Evolutionary conservation across 2,888 invertebrate genomes (phyloP).

Genomic region (Spialia ferax): DNA sequence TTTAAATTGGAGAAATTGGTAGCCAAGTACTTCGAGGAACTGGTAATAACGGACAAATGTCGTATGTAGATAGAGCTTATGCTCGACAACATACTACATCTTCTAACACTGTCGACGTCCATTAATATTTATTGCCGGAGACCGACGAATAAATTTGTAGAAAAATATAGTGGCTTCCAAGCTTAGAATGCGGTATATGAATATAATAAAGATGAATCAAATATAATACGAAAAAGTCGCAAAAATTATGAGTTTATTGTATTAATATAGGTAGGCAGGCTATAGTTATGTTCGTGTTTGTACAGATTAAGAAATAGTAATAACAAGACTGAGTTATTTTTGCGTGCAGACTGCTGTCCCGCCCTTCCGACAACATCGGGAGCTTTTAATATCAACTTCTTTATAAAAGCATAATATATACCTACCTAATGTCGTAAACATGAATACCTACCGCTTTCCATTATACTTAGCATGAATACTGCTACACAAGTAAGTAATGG

Average conservation of each 20-base stretch:
- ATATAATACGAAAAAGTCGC: neutral
- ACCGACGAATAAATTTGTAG: constrained; percentile 32
- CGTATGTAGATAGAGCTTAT: constrained; percentile 53
- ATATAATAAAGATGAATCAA: neutral
- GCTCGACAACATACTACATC: constrained; percentile 49
- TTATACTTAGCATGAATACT: no score
- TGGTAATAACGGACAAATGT: constrained; percentile 68
- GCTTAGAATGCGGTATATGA: neutral
- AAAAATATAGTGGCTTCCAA: neutral
- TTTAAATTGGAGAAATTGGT: constrained; percentile 85
- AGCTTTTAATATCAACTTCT: neutral
- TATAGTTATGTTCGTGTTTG: neutral
- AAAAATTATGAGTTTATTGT: neutral
- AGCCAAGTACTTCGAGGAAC: constrained; percentile 68
- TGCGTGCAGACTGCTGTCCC: neutral
- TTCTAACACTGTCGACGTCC: constrained; percentile 47
- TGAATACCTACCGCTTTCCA: no score
- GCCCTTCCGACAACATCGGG: neutral
- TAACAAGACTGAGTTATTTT: neutral
- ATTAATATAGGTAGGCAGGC: neutral
- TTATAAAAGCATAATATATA: neutral
- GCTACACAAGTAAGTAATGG: no score
- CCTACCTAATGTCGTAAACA: no score
- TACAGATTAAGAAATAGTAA: neutral
- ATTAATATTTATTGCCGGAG: constrained; percentile 51